Evolutionary conservation across 1,140 invertebrate species (phyloP).

Genomic region (Sesamia nonagrioides): DNA sequence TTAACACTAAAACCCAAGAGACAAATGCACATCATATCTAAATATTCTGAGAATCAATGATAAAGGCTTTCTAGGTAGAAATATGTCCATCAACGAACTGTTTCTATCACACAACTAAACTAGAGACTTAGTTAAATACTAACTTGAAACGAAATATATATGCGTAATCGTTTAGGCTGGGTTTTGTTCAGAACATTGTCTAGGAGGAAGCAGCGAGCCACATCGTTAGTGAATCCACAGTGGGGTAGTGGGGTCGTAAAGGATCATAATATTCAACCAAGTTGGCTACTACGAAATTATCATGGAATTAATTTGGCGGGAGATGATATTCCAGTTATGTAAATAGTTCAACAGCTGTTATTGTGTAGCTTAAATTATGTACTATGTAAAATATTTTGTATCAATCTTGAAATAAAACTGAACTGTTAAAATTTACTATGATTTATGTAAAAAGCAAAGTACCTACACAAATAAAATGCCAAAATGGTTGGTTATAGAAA

Average conservation of each 20-base stretch:
- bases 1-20: too few species aligned
- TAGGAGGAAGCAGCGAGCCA: constrained; percentile 50
- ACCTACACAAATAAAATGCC: neutral
- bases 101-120: neutral
- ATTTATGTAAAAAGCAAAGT: neutral
- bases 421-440: neutral
- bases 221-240: constrained; percentile 61
- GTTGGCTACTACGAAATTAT: constrained; percentile 24
- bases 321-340: neutral
- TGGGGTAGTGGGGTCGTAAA: constrained; percentile 36
- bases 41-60: too few species aligned
- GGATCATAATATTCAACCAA: constrained; percentile 14
- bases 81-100: too few species aligned
- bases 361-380: too few species aligned
- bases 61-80: too few species aligned
- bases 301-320: constrained; percentile 31
- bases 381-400: neutral
- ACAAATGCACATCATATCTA: too few species aligned
- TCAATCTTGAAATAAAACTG: too few species aligned
- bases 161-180: constrained; percentile 35
- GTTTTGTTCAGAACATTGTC: constrained; percentile 48
- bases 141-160: constrained; percentile 9
- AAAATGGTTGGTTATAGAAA: neutral
- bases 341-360: constrained; percentile 12
- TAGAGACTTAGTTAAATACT: neutral